Base-by-base conservation (phyloP, 2,113 vertebrate species). In the Seriola dumerili region DNA sequence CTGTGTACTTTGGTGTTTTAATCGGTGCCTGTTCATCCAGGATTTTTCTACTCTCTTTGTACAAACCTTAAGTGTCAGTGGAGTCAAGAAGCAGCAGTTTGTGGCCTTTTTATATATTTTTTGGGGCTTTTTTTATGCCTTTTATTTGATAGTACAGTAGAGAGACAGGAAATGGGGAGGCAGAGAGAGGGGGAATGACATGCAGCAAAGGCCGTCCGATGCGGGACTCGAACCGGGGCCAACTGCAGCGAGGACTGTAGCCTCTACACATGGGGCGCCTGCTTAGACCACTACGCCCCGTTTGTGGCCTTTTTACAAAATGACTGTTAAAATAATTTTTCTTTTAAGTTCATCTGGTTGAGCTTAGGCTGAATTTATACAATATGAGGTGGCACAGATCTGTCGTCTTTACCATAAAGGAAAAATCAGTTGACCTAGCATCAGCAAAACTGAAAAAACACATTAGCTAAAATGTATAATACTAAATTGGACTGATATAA, bases 221-320 rank as follows among this genome's bases (percentile, higher is more conserved):
- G 23, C 23, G 23, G 23, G 23, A 23, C 23, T 23, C 1, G 23
- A 23, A 23, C 23, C 23, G 23, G 23, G 23, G 1, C 23, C 23
- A 23, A 23, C 23, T 23, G 23, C 23, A 23, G 23, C 23, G 23
- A 23, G 23, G 23, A 23, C 23, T 23, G 23, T 23, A 23, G 23
- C 23, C 23, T 23, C 23, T 23, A 23, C 23, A 23, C 23, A 23
- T 23, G 23, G 23, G 23, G 23, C 1, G 23, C 23, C 23, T 23
- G 23, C 23, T 23, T 23, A 23, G 23, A 23, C 23, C 23, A 23
- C 23, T 23, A 23, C 1, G 23, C 23, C 23, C 23, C 23, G 59
- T 63, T 67, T 42, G 91, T 90, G 91, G 90, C 91, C 91, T 94
- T 93, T 86, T 10, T 52, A 75, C 42, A 36, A 63, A 76, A 86